phyloP scores from a whole-genome alignment of 1,140 invertebrate species.

The Polypedilum vanderplanki region DNA sequence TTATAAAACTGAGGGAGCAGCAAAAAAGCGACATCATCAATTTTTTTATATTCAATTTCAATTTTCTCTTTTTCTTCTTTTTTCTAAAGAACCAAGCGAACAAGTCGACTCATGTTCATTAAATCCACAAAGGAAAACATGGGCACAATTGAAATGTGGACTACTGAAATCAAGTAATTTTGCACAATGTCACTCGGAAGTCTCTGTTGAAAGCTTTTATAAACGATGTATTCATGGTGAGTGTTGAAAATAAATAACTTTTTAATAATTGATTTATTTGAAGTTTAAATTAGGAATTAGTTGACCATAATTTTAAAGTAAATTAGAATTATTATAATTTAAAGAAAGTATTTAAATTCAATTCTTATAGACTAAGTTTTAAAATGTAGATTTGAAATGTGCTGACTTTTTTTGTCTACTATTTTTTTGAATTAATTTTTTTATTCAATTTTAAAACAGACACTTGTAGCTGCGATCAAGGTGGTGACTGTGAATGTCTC shows the following conservation, averaged over 20 bases:
- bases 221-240: conserved; percentile 59
- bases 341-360: too few species aligned
- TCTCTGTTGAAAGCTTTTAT: conserved; percentile 60
- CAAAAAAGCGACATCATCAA: not conserved
- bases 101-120: conserved; percentile 59
- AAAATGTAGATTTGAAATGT: too few species aligned
- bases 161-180: conserved; percentile 67
- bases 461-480: conserved; percentile 79
- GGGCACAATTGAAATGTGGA: conserved; percentile 68
- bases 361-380: too few species aligned
- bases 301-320: too few species aligned
- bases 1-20: too few species aligned
- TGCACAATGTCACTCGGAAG: conserved; percentile 68
- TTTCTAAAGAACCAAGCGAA: conserved; percentile 42
- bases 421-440: too few species aligned
- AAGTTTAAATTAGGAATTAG: too few species aligned
- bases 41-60: not conserved
- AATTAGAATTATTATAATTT: too few species aligned
- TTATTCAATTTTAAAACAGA: conserved; percentile 45
- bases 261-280: too few species aligned
- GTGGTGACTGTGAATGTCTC: conserved; percentile 82
- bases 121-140: conserved; percentile 66
- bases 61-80: conserved; percentile 27
- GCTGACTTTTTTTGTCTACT: too few species aligned
- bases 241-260: not conserved